Conservation (phyloP, 23 tunicate species). For the Ciona savignyi region DNA sequence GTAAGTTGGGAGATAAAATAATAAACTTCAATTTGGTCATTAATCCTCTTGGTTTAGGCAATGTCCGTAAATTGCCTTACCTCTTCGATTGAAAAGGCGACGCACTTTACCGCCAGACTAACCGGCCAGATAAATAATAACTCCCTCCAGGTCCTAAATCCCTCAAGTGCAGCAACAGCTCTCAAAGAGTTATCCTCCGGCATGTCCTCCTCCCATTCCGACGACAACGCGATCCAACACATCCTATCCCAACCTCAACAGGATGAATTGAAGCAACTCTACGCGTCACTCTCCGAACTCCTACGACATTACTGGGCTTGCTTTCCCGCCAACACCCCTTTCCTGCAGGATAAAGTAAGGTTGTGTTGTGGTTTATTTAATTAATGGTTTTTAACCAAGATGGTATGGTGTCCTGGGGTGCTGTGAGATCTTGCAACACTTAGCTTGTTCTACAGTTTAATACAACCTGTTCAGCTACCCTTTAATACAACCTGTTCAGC, state of each 20-base stretch:
- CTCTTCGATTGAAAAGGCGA: neutral
- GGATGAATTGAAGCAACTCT: slow-evolving; percentile 57
- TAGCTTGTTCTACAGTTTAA: neutral
- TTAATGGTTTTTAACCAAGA: neutral
- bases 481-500: too few species aligned
- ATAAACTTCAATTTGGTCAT: too few species aligned
- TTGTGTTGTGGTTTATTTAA: neutral
- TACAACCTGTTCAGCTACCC: neutral
- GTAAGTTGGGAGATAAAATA: too few species aligned
- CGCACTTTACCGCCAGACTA: too few species aligned
- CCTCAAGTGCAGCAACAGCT: slow-evolving; percentile 52
- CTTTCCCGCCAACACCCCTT: slow-evolving; percentile 75
- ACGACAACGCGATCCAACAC: slow-evolving; percentile 31
- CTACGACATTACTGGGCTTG: slow-evolving; percentile 90
- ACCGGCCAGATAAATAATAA: too few species aligned
- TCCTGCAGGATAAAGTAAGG: slow-evolving; percentile 54
- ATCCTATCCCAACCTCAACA: slow-evolving; percentile 39
- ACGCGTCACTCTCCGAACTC: slow-evolving; percentile 56
- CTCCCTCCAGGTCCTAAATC: slow-evolving; percentile 27
- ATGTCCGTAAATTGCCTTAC: too few species aligned
- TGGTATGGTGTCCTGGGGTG: too few species aligned
- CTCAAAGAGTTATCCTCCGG: slow-evolving; percentile 59
- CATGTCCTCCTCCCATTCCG: slow-evolving; percentile 9
- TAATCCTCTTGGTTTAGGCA: too few species aligned
- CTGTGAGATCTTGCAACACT: neutral